A percentile compares a stretch with the other conserved stretches of the same genome.
phyloP scores from a whole-genome alignment of 2,888 invertebrate genomes.

The Branchipolynoe longqiensis region DNA sequence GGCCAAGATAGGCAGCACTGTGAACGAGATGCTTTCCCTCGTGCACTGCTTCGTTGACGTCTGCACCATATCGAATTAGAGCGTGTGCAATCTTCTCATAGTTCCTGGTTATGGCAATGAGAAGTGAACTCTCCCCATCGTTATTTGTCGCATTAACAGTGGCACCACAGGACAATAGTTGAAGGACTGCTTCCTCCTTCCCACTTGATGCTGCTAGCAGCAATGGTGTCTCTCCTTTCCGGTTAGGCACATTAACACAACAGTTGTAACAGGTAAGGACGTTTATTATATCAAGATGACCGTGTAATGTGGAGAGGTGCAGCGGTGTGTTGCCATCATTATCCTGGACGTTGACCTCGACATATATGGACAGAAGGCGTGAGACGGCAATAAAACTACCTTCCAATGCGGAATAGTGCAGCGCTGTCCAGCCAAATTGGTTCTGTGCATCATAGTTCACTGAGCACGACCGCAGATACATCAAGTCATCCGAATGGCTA shows the following conservation, averaged over 20 bases:
- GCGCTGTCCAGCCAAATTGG: slow-evolving; percentile 46
- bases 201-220: slow-evolving; percentile 48
- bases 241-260: slow-evolving; percentile 48
- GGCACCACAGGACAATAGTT: slow-evolving; percentile 51
- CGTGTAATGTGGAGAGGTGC: slow-evolving; percentile 51
- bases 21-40: slow-evolving; percentile 31
- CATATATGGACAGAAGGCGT: slow-evolving; percentile 38
- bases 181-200: slow-evolving; percentile 11
- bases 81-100: slow-evolving; percentile 37
- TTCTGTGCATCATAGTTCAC: slow-evolving; percentile 56
- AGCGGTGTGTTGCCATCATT: slow-evolving; percentile 55
- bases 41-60: slow-evolving; percentile 40
- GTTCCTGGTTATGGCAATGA: slow-evolving; percentile 38
- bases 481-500: slow-evolving; percentile 31
- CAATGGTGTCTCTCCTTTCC: slow-evolving; percentile 56
- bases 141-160: slow-evolving; percentile 37
- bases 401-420: slow-evolving; percentile 57
- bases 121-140: slow-evolving; percentile 52
- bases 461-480: slow-evolving; percentile 43
- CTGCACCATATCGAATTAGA: slow-evolving; percentile 58
- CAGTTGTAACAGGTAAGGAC: slow-evolving; percentile 32
- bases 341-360: slow-evolving; percentile 52
- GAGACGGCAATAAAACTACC: slow-evolving; percentile 34
- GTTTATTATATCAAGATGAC: slow-evolving; percentile 52
- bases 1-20: slow-evolving; percentile 31